These are phyloP conservation scores for Coreoperca whiteheadi DNA, from an alignment of 2,113 vertebrate genomes.

Conservation along the genomic window DNA sequence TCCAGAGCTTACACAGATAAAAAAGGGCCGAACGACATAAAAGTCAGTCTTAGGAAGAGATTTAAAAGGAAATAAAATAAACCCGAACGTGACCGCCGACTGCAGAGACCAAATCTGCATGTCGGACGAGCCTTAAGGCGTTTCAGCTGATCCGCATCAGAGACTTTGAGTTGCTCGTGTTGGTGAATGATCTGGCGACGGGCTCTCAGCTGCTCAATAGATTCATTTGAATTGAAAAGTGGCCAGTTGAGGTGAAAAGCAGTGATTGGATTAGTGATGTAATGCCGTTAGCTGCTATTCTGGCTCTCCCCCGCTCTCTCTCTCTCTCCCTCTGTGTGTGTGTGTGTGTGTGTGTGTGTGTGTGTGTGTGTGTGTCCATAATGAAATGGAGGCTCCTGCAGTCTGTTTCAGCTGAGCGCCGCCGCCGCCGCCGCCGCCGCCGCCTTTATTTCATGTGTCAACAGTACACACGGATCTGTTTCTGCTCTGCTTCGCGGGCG, in stretches of 20 bases:
- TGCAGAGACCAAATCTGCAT: too few relatives aligned
- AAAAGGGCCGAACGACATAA: too few relatives aligned
- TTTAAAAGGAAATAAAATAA: too few relatives aligned
- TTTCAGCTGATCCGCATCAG: too few relatives aligned
- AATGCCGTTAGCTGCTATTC: constrained; percentile 55
- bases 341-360: background rate
- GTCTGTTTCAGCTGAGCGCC: background rate
- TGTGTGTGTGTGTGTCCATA: constrained; percentile 11
- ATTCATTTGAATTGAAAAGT: constrained; percentile 62
- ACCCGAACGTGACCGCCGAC: too few relatives aligned
- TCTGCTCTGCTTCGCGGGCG: background rate
- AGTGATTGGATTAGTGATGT: constrained; percentile 70
- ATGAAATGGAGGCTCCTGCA: constrained; percentile 20
- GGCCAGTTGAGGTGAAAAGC: constrained; percentile 51
- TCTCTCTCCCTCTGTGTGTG: constrained; percentile 20
- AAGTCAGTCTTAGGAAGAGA: too few relatives aligned
- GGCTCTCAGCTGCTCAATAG: constrained; percentile 34
- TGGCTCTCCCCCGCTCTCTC: constrained; percentile 10
- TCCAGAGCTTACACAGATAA: too few relatives aligned
- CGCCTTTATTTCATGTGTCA: constrained; percentile 34
- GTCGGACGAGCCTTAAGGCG: too few relatives aligned
- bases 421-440: too few relatives aligned
- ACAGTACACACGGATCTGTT: constrained; percentile 15
- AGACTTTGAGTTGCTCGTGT: too few relatives aligned
- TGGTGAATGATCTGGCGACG: background rate